Base-by-base conservation (phyloP, 2,888 invertebrate genomes). In the Drosophila mimetica region DNA sequence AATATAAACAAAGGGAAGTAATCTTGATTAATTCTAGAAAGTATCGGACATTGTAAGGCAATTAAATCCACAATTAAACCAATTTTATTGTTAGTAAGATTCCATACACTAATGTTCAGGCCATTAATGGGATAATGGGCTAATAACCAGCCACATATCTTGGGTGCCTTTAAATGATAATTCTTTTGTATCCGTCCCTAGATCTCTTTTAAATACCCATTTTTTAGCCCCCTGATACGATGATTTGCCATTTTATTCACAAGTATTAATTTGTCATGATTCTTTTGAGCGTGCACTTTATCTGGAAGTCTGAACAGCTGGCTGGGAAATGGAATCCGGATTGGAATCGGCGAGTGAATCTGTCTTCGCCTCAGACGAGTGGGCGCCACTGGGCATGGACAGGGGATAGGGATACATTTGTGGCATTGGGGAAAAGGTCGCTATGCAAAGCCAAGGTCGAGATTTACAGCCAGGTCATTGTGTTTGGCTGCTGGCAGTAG, bases 371-470 rank as follows among this genome's bases (percentile, higher is more conserved):
- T n/a, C 63, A 64, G 52, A 58, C 55, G 69, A 66, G 64, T 66
- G 58, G 64, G 39, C 37, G 58, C 47, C 65, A 46, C 50, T 39
- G 11, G 5, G 39, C 11, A 18, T 39, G 9, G 39, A 18, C 1
- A 11, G 11, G 16, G 37, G 37, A 16, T 30, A 11, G 11, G 30
- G n/a, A n/a, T 28, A n/a, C n/a, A 46, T 48, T 66, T 28, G n/a
- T n/a, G 47, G 28, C 41, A 22, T 8, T 14, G 55, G 42, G 11
- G n/a, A 13, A 16, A 36, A 42, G 73, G 85, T 86, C 48, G 81
- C 66, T 54, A 64, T 64, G 71, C 46, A 77, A 57, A 57, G 71
- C 71, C 85, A 86, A 80, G 81, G 81, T 75, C 78, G 69, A 58
- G 61, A 60, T 67, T 71, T 36, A 44, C 44, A 66, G 53, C 13